Evolutionary conservation across 2,888 invertebrate species (phyloP), one percentile per base, ranked within the genome.

Genomic region (Eilema caniola): DNA sequence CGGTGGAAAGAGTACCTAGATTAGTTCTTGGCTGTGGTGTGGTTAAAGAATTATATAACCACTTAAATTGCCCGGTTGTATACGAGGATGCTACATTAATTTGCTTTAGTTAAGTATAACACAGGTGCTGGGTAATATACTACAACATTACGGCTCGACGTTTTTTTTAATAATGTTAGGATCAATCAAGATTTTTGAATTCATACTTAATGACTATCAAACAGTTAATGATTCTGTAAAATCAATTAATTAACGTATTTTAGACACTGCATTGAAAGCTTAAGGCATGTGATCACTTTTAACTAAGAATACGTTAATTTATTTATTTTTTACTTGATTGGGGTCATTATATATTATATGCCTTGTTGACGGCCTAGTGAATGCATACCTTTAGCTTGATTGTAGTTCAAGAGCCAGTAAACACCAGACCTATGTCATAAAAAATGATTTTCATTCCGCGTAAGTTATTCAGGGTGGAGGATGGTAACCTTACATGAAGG

Each of bases 361-460:
- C n/a, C 7, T 62, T 33, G 5, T 25, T 16, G 59, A 5, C 23
- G 3, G 25, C 57, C 37, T 53, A 56, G 5, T 66, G 65, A 33
- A 57, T 33, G 65, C 65, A 56, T 57, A 57, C 62, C 62, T 57
- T 66, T 66, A 33, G n/a, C 10, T 24, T 24, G 25, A n/a, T 53
- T 53, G 53, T 53, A n/a, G 53, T 53, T 20, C 53, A 53, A 53
- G 53, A 53, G 53, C n/a, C 53, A 53, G 53, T 53, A 20, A n/a
- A 53, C n/a, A n/a, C 53, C n/a, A 53, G 53, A 53, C 53, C 53
- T 53, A 53, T 8, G 53, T 53, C n/a, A 53, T 53, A 47, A 41
- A 41, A 0, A 16, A 3, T 14, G 5, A 16, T 41, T 41, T 41
- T 2, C 33, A 1, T n/a, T 12, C 37, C 8, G 33, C 33, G 8